Base-by-base conservation (phyloP, 1,140 invertebrate species). In the Procambarus clarkii region DNA sequence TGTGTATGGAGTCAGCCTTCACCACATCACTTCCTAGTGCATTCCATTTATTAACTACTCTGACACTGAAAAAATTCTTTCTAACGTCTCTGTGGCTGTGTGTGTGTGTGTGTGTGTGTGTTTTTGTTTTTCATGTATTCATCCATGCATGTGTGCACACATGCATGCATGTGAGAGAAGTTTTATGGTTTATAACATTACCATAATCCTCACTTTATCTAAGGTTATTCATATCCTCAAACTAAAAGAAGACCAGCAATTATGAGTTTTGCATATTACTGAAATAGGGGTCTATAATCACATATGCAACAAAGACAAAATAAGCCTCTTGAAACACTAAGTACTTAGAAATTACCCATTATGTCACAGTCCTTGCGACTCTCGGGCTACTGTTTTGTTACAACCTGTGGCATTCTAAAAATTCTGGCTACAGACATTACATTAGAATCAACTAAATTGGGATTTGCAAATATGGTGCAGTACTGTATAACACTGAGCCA, bases 181-280 rank as follows among this genome's bases (percentile, higher is more conserved):
- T 34, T 34, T 4, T 34, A 74, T 74, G 69, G 69, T 34, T 34
- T 3, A 74, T 34, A 34, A n/a, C 24, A 5, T 34, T 74, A 34
- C 69, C 69, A 74, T 21, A 34, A 74, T 24, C 69, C 24, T 34
- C 69, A 24, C 69, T 21, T 69, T 74, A 5, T 34, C 69, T 74
- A 74, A 34, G 21, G 69, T 74, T 74, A 34, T 34, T 34, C 24
- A 74, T 74, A 74, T 24, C 69, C 21, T 74, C 69, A 74, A 74
- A 74, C 34, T 74, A 74, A 74, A n/a, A 74, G 69, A 74, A 74
- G 69, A 74, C 34, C 69, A 74, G 24, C 69, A 74, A 74, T 9
- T 74, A 74, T 74, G 24, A 74, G n/a, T 34, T 34, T 74, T 74
- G 24, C 69, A 74, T 74, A 74, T 18, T 74, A 74, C n/a, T 74